Evolutionary conservation across 2,888 invertebrate species (phyloP).

Genomic region (Endomychus coccineus): DNA sequence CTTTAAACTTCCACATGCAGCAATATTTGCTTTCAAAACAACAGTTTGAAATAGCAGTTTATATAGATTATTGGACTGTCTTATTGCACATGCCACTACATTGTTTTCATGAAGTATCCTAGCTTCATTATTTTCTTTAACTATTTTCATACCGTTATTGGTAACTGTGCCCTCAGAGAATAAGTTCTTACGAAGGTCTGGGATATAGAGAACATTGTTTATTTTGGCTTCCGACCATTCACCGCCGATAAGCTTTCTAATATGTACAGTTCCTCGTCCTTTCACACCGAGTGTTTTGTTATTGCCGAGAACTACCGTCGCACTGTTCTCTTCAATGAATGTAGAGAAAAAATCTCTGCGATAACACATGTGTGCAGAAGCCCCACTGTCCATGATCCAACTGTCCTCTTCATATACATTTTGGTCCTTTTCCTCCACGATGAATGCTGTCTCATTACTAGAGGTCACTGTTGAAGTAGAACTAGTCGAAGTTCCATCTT

Average conservation of each 20-base stretch:
- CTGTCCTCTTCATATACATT: no score
- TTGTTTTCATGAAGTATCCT: slow-evolving; percentile 17
- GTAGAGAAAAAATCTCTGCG: no score
- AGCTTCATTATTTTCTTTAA: slow-evolving; percentile 23
- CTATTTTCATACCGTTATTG: slow-evolving; percentile 25
- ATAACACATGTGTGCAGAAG: slow-evolving; percentile 18
- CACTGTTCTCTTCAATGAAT: background rate
- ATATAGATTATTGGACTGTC: slow-evolving; percentile 24
- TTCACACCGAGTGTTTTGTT: background rate
- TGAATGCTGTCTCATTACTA: no score
- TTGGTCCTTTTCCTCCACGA: no score
- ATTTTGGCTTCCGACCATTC: slow-evolving; percentile 20
- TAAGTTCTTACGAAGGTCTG: slow-evolving; percentile 30
- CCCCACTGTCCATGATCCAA: slow-evolving; percentile 20
- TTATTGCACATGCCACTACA: slow-evolving; percentile 17
- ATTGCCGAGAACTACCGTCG: background rate
- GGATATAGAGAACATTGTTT: slow-evolving; percentile 30
- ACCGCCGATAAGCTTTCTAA: slow-evolving; percentile 11
- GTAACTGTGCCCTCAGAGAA: slow-evolving; percentile 32
- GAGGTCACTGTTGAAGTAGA: no score
- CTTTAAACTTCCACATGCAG: background rate
- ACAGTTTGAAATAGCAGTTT: slow-evolving; percentile 18
- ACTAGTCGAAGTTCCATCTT: no score
- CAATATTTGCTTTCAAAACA: background rate
- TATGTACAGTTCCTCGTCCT: slow-evolving; percentile 7